These are phyloP conservation scores for Zosterops lateralis DNA, from an alignment of 2,113 vertebrate genomes.

Conservation along the genomic window DNA sequence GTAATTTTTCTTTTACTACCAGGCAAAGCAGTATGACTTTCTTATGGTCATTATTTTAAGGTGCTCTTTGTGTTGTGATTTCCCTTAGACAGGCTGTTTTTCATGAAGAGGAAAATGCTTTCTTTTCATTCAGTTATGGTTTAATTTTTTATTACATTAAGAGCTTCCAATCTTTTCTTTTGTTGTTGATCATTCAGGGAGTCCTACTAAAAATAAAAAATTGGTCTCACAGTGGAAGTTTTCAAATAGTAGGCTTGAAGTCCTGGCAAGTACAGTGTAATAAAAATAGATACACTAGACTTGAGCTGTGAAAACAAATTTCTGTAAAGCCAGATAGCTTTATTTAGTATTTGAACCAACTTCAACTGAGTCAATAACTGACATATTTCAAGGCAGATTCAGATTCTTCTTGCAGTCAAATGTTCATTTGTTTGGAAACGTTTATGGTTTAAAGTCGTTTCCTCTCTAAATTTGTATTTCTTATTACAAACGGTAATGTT, in stretches of 20 bases:
- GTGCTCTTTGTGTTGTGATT: neutral
- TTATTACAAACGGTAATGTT: neutral
- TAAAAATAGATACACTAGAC: constrained; percentile 34
- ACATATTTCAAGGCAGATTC: neutral
- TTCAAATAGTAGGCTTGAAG: constrained; percentile 3
- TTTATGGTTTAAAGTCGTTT: neutral
- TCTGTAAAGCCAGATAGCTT: neutral
- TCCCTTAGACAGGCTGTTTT: neutral
- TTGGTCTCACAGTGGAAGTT: neutral
- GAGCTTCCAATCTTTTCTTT: neutral
- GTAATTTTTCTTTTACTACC: neutral
- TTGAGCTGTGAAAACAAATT: constrained; percentile 2
- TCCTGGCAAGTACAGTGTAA: neutral
- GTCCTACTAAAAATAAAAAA: constrained; percentile 44
- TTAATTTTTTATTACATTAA: neutral
- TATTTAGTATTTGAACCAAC: neutral
- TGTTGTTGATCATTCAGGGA: neutral
- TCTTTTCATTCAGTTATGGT: neutral
- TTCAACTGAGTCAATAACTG: neutral
- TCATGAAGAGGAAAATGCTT: neutral
- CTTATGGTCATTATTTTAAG: neutral
- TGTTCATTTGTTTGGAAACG: neutral
- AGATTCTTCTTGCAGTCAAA: neutral
- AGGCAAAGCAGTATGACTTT: neutral
- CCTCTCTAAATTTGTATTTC: neutral